These are phyloP conservation scores for Aradophagus sp. DNA, from an alignment of 1,140 invertebrate genomes.

Conservation along the genomic window DNA sequence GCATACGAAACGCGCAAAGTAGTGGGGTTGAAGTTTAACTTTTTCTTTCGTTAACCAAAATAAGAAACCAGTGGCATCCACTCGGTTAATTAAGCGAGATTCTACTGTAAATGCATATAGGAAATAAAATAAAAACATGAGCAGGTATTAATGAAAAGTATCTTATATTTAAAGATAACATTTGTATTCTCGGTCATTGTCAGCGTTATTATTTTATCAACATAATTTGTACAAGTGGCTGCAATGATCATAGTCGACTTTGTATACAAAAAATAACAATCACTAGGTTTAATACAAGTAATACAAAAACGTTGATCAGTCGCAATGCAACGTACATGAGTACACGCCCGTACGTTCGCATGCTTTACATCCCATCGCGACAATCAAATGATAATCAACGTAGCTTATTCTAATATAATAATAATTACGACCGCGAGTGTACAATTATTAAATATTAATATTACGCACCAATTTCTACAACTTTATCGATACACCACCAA, in stretches of 20 bases:
- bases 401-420: conserved; percentile 24
- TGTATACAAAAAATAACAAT: conserved; percentile 62
- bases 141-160: too few relatives aligned
- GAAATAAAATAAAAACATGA: too few relatives aligned
- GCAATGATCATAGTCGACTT: conserved; percentile 58
- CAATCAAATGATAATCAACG: conserved; percentile 22
- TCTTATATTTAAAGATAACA: conserved; percentile 49
- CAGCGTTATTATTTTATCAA: conserved; percentile 18
- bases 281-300: conserved; percentile 55
- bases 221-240: conserved; percentile 38
- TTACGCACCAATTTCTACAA: conserved; percentile 34
- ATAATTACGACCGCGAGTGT: conserved; percentile 6
- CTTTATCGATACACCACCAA: background rate
- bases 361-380: too few relatives aligned
- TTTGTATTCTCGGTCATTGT: conserved; percentile 43
- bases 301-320: conserved; percentile 57
- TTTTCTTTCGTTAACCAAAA: too few relatives aligned
- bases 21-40: too few relatives aligned
- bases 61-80: too few relatives aligned
- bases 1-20: too few relatives aligned
- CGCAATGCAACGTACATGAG: too few relatives aligned
- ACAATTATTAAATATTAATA: conserved; percentile 39
- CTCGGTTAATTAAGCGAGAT: too few relatives aligned
- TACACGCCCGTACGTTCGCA: too few relatives aligned
- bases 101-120: too few relatives aligned